These are phyloP conservation scores for Melipona quadrifasciata DNA, from an alignment of 1,140 invertebrate genomes.

Conservation along the genomic window DNA sequence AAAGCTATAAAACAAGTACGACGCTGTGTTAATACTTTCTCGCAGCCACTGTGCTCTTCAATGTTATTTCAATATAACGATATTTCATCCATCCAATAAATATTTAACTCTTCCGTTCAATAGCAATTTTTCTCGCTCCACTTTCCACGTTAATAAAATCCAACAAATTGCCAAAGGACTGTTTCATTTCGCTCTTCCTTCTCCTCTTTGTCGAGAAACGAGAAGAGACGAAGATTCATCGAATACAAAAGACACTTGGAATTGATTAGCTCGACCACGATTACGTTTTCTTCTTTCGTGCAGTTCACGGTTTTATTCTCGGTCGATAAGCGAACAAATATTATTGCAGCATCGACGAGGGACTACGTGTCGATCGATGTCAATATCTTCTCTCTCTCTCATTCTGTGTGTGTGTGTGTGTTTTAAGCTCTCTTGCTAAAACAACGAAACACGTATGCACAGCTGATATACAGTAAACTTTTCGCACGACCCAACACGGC, in stretches of 20 bases:
- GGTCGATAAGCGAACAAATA: slow-evolving; percentile 3
- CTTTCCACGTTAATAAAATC: neutral
- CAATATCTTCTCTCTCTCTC: neutral
- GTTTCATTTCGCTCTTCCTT: neutral
- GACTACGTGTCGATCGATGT: slow-evolving; percentile 11
- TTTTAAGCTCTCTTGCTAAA: neutral
- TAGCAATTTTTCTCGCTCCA: neutral
- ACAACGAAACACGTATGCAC: neutral
- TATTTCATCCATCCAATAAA: neutral
- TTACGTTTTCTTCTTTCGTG: neutral
- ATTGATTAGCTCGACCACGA: neutral
- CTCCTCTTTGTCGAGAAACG: neutral
- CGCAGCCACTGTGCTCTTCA: neutral
- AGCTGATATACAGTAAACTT: neutral
- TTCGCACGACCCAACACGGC: slow-evolving; percentile 1
- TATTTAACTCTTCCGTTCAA: neutral
- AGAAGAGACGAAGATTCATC: neutral
- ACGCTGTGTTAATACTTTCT: neutral
- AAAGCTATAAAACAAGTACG: neutral
- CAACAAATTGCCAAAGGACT: neutral
- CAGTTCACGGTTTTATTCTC: neutral
- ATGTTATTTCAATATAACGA: neutral
- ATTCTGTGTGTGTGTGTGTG: too few relatives aligned
- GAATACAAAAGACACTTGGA: neutral
- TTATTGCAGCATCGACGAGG: slow-evolving; percentile 1